These are phyloP conservation scores for Threskiornis aethiopicus DNA, from an alignment of 2,797 vertebrate genomes.

Conservation along the genomic window DNA sequence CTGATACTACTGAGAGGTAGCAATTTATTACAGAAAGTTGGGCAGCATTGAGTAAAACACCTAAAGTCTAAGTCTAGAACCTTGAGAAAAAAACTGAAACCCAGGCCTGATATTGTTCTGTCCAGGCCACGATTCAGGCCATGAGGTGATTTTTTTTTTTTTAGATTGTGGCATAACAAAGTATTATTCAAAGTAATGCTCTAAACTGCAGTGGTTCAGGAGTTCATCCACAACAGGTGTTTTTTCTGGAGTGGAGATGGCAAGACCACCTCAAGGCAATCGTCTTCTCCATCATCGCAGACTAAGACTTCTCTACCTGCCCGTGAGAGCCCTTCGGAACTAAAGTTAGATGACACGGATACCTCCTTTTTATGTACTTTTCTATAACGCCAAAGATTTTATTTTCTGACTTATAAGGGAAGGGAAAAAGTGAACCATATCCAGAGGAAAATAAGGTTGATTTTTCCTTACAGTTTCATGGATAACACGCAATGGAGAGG, in stretches of 20 bases:
- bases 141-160: not conserved
- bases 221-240: not conserved
- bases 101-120: not conserved
- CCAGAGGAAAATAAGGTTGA: not conserved
- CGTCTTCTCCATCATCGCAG: rapidly evolving
- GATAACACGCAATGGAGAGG: not conserved
- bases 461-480: not conserved
- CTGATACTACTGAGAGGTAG: not conserved
- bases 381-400: not conserved
- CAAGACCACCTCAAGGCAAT: not conserved
- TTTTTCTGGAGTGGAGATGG: not conserved
- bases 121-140: not conserved
- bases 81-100: not conserved
- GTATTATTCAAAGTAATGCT: not conserved
- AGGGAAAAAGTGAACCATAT: not conserved
- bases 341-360: not conserved
- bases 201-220: not conserved
- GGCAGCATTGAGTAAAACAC: not conserved
- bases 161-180: not conserved
- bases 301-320: not conserved
- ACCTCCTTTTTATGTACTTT: not conserved
- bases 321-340: not conserved
- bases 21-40: not conserved
- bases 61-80: not conserved
- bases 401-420: not conserved